These are phyloP conservation scores for Psittacula derbiana DNA, from an alignment of 2,797 vertebrate genomes.

Conservation along the genomic window DNA sequence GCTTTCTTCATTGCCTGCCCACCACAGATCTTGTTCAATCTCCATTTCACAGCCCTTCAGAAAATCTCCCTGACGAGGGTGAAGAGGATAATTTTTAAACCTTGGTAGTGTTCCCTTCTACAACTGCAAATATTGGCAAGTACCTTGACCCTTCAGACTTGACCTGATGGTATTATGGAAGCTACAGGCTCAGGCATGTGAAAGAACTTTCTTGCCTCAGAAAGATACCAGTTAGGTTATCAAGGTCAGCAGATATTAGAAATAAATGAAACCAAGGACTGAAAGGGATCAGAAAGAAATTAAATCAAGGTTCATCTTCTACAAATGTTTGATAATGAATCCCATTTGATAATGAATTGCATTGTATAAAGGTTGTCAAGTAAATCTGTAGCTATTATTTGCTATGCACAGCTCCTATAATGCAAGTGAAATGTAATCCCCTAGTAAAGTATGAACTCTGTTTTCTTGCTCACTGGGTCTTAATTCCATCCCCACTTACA, in stretches of 20 bases:
- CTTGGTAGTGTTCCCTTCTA: not conserved
- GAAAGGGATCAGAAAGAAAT: not conserved
- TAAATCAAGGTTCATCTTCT: not conserved
- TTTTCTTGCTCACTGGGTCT: not conserved
- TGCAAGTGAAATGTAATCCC: not conserved
- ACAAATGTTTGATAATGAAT: not conserved
- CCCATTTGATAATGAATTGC: not conserved
- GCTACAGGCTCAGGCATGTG: not conserved
- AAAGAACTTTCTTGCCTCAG: not conserved
- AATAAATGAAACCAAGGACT: not conserved
- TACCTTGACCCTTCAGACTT: not conserved
- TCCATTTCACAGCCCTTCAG: not conserved
- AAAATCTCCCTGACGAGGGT: not conserved
- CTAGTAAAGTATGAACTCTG: not conserved
- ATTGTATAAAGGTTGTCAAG: not conserved
- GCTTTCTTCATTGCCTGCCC: not conserved
- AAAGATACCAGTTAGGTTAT: not conserved
- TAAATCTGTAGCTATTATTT: not conserved
- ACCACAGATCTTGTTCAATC: not conserved
- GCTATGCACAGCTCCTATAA: not conserved
- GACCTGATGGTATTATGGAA: not conserved
- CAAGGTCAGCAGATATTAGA: not conserved
- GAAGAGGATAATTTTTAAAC: not conserved
- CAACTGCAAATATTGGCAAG: not conserved
- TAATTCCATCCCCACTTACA: not conserved